Conservation (phyloP, 1,140 invertebrate genomes). For the Pantala flavescens region DNA sequence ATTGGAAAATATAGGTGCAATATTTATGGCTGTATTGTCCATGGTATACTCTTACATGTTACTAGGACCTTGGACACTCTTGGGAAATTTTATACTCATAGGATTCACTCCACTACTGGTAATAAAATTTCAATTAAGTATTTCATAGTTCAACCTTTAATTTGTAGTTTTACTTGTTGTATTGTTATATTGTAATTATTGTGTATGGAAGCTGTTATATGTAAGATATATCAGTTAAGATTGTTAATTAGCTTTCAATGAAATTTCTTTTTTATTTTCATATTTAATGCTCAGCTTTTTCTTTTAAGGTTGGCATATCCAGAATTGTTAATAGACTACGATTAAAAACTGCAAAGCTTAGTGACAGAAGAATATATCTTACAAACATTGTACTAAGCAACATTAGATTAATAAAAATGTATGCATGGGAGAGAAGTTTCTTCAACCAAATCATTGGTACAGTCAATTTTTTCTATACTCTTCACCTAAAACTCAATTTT, state of each 20-base stretch:
- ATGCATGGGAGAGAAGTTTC: slow-evolving; percentile 79
- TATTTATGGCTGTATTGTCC: background rate
- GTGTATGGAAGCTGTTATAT: too few relatives aligned
- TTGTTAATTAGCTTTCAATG: too few relatives aligned
- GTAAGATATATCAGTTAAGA: too few relatives aligned
- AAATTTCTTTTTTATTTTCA: too few relatives aligned
- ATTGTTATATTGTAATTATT: too few relatives aligned
- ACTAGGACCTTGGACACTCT: slow-evolving; percentile 48
- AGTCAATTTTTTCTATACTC: slow-evolving; percentile 14
- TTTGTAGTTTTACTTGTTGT: too few relatives aligned
- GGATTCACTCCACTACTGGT: slow-evolving; percentile 58
- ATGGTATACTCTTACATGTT: slow-evolving; percentile 32
- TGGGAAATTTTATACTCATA: slow-evolving; percentile 51
- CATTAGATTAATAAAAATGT: slow-evolving; percentile 76
- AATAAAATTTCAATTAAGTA: slow-evolving; percentile 23
- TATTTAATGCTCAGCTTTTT: too few relatives aligned
- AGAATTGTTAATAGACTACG: too few relatives aligned
- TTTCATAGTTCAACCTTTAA: too few relatives aligned
- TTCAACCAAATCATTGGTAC: slow-evolving; percentile 42
- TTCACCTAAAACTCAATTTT: too few relatives aligned
- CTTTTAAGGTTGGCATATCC: too few relatives aligned
- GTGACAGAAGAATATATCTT: slow-evolving; percentile 45
- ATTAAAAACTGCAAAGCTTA: slow-evolving; percentile 33
- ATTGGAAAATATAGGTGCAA: background rate
- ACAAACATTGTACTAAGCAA: slow-evolving; percentile 46